A percentile compares a stretch with the other conserved stretches of the same genome.
Conservation (phyloP, 2,797 vertebrate species). For the Tokudaia muenninki region DNA sequence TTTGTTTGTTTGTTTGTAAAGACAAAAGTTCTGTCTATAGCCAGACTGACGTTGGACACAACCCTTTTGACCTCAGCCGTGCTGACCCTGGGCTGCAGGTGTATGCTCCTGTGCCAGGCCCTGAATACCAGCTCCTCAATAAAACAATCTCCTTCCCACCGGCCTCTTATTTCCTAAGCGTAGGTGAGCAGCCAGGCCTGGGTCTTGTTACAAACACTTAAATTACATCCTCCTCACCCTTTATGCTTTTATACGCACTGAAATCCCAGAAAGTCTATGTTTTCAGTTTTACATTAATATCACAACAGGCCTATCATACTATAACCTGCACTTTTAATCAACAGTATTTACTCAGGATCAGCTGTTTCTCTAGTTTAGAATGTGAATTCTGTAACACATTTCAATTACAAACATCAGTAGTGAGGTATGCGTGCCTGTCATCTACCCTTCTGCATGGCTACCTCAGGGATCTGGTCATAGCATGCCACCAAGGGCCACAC, state of each 20-base stretch:
- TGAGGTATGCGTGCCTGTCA: background rate
- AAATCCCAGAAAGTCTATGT: background rate
- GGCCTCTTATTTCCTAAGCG: background rate
- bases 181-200: background rate
- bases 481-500: conserved; percentile 96
- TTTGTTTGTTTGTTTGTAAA: background rate
- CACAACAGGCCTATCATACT: background rate
- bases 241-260: background rate
- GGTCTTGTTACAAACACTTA: background rate
- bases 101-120: background rate
- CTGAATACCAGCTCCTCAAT: background rate
- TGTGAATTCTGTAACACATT: background rate
- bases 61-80: background rate
- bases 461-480: conserved; percentile 93
- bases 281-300: conserved; percentile 22
- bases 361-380: conserved; percentile 62
- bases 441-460: conserved; percentile 82
- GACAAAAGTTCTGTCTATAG: background rate
- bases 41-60: background rate
- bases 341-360: background rate
- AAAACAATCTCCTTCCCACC: background rate
- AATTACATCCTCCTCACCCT: background rate
- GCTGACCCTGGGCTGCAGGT: background rate
- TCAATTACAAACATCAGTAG: background rate
- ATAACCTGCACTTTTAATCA: conserved; percentile 29